Percentiles rank a stretch among this genome's conserved stretches.
phyloP scores from a whole-genome alignment of 2,888 invertebrate species.

The Eupithecia abbreviata region DNA sequence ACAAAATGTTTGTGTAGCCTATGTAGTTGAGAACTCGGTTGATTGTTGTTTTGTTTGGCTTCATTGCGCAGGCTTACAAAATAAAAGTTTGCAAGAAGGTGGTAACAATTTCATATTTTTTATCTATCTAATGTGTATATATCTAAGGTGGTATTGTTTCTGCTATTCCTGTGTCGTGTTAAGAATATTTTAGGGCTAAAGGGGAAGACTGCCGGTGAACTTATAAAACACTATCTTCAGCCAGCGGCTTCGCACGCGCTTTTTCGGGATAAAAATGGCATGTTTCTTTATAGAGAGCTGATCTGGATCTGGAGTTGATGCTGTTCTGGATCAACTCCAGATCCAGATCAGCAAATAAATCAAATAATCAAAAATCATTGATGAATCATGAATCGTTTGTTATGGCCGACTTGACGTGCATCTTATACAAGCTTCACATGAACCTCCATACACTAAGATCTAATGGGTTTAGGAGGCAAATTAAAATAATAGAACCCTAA shows the following conservation, averaged over 20 bases:
- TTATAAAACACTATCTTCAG: neutral
- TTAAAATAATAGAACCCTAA: neutral
- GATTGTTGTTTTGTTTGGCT: constrained; percentile 29
- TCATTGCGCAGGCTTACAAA: constrained; percentile 11
- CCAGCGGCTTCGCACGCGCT: neutral
- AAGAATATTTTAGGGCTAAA: neutral
- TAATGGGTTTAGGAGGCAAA: neutral
- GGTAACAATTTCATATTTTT: no score
- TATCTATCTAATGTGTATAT: no score
- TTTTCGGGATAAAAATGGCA: no score
- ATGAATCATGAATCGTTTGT: no score
- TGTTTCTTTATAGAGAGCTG: neutral
- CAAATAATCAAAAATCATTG: no score
- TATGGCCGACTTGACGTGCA: no score
- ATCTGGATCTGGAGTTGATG: neutral
- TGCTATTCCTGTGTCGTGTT: neutral
- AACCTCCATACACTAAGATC: no score
- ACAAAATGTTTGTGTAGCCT: constrained; percentile 28
- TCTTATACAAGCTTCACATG: no score
- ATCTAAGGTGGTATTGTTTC: neutral
- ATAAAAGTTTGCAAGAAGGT: neutral
- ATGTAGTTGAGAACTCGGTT: constrained; percentile 20
- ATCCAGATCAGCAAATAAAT: no score
- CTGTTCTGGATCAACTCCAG: no score
- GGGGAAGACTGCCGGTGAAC: neutral